Percentiles rank a stretch among this genome's conserved stretches.
These are phyloP conservation scores for Lasioglossum lativentre DNA, from an alignment of 2,888 invertebrate genomes.

Conservation along the genomic window DNA sequence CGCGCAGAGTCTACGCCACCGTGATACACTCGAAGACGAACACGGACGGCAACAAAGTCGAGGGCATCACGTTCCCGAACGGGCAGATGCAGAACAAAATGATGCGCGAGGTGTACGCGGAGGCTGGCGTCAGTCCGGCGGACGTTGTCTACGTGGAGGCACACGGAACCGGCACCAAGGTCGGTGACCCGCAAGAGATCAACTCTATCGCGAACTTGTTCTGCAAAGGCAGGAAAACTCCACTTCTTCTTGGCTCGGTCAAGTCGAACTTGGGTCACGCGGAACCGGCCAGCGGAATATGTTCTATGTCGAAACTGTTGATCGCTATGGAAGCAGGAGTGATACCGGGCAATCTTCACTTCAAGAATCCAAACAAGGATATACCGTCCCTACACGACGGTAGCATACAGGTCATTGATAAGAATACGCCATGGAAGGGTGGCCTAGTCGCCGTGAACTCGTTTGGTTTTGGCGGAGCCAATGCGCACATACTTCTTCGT, in stretches of 20 bases:
- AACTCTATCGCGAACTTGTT: conserved; percentile 97
- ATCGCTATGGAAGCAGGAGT: conserved; percentile 96
- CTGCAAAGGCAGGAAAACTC: conserved; percentile 91
- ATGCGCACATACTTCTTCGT: conserved; percentile 95
- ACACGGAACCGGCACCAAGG: conserved; percentile 99
- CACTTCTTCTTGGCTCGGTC: conserved; percentile 96
- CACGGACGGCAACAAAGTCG: conserved; percentile 96
- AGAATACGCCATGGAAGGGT: conserved; percentile 93
- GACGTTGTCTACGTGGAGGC: conserved; percentile 97
- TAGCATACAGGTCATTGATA: conserved; percentile 94
- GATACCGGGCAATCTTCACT: conserved; percentile 97
- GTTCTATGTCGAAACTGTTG: conserved; percentile 95
- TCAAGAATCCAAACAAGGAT: conserved; percentile 93
- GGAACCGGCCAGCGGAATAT: conserved; percentile 96
- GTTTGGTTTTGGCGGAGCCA: conserved; percentile 99
- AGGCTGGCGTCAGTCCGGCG: conserved; percentile 92
- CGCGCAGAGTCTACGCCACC: conserved; percentile 93
- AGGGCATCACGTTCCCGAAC: conserved; percentile 95
- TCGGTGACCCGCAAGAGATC: conserved; percentile 99
- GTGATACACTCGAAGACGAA: conserved; percentile 95
- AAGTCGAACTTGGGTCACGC: conserved; percentile 99
- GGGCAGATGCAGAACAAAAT: conserved; percentile 92
- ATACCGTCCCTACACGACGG: conserved; percentile 97
- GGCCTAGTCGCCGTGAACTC: conserved; percentile 98
- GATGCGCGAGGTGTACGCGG: conserved; percentile 94